These are phyloP conservation scores for Oscheius sp. DNA, from an alignment of 2,888 invertebrate genomes.

Conservation along the genomic window DNA sequence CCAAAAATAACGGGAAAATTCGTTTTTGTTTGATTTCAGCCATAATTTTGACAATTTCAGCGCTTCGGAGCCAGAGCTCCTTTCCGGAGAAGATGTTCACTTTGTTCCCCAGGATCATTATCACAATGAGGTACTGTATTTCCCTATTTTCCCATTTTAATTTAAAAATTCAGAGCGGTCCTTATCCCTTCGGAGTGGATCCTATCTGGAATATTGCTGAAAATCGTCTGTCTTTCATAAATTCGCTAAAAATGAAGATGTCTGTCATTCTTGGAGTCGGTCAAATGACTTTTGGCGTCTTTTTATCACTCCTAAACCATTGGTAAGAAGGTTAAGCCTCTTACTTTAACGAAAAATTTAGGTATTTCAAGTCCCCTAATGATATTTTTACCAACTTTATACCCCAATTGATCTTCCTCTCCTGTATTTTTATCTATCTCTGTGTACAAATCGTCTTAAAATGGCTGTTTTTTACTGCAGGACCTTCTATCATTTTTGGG, in stretches of 20 bases:
- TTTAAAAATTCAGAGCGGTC: too few relatives aligned
- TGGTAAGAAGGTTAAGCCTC: constrained; percentile 12
- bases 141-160: not conserved
- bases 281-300: constrained; percentile 72
- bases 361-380: constrained; percentile 78
- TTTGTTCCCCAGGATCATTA: constrained; percentile 14
- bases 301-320: constrained; percentile 66
- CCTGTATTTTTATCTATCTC: constrained; percentile 93
- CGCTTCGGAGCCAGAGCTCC: not conserved
- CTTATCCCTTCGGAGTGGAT: constrained; percentile 76
- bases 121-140: not conserved
- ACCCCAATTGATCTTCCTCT: constrained; percentile 90
- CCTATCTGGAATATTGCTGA: constrained; percentile 74
- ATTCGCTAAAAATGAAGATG: constrained; percentile 74
- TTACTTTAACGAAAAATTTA: constrained; percentile 54
- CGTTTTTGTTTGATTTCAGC: constrained; percentile 6
- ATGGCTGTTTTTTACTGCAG: constrained; percentile 79
- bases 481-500: constrained; percentile 58
- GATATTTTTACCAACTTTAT: constrained; percentile 91
- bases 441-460: constrained; percentile 93
- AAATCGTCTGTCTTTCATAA: constrained; percentile 72
- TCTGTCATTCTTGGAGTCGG: constrained; percentile 71
- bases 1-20: too few relatives aligned
- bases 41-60: not conserved
- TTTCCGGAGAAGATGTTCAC: not conserved